Conservation (phyloP, 2,113 vertebrate species). For the Raja brachyura region DNA sequence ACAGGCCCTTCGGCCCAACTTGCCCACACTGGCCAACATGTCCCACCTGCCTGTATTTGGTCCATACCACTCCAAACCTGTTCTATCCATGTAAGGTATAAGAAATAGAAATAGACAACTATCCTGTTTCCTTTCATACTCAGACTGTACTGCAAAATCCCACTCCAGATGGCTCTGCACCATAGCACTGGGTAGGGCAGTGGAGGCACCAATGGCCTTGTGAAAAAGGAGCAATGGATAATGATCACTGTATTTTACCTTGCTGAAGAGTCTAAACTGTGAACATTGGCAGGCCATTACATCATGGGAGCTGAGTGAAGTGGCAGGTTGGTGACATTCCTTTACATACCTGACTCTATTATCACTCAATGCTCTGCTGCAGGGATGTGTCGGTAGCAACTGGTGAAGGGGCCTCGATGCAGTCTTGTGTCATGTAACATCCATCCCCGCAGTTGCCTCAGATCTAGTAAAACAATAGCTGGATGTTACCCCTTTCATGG, state of each 20-base stretch:
- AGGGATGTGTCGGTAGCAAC: not conserved
- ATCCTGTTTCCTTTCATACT: not conserved
- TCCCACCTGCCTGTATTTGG: too few species aligned
- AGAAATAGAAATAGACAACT: too few species aligned
- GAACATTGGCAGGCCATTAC: not conserved
- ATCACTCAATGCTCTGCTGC: not conserved
- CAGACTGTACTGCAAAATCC: not conserved
- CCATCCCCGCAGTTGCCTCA: not conserved
- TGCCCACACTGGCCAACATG: too few species aligned
- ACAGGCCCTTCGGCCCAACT: too few species aligned
- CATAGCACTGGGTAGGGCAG: not conserved
- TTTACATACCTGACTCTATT: not conserved
- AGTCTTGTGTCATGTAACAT: not conserved
- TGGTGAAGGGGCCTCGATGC: too few species aligned
- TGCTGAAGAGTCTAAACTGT: not conserved
- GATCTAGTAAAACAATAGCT: not conserved
- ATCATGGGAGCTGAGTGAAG: not conserved
- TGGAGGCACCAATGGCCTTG: not conserved
- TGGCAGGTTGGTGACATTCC: not conserved
- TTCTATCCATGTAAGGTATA: too few species aligned
- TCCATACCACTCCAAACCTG: too few species aligned
- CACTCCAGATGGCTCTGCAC: not conserved
- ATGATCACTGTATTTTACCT: not conserved
- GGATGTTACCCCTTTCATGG: not conserved
- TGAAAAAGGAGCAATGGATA: not conserved